Evolutionary conservation across 1,140 invertebrate species (phyloP), one percentile per base, ranked within the genome.

Genomic region (Drosophila dunni): DNA sequence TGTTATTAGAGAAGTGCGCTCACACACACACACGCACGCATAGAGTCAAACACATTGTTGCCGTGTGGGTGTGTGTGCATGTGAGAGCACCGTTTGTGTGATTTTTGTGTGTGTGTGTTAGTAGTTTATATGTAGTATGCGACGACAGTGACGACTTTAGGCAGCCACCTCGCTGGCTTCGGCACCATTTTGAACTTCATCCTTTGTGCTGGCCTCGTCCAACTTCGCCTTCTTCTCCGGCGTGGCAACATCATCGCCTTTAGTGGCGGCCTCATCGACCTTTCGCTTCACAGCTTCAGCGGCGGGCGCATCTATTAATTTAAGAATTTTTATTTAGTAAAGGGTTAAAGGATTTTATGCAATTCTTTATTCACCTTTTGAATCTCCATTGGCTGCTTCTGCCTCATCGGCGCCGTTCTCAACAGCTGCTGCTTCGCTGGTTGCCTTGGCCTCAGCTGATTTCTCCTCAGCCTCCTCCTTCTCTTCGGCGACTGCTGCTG

Each of bases 141-240:
- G 54, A 66, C 50, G 54, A 42, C 53, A 57, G 61, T 51, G 75
- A 67, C 60, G 51, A 48, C 36, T 70, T 91, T 92, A 92, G 89
- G 91, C 91, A 72, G 91, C 91, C 77, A 92, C 91, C 69, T 92
- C 91, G 77, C 91, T 81, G 63, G 91, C 91, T 65, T 92, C 91
- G 61, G 91, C 75, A 72, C 91, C 90, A 50, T 91, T 92, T 73
- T 91, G 91, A 73, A 90, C 91, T 60, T 91, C 91, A 61, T 92
- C 91, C 83, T 92, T 92, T 79, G 85, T 90, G 84, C 88, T 90
- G 74, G 84, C 74, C 53, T 92, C 91, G 57, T 92, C 91, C 67
- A 92, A 70, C 77, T 92, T 92, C 69, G 91, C 91, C 75, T 92
- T 92, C 82, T 92, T 92, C 75, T 92, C 91, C 63, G 91, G 91